These are phyloP conservation scores for Drosophila parabipectinata DNA, from an alignment of 1,140 invertebrate genomes.

Conservation along the genomic window DNA sequence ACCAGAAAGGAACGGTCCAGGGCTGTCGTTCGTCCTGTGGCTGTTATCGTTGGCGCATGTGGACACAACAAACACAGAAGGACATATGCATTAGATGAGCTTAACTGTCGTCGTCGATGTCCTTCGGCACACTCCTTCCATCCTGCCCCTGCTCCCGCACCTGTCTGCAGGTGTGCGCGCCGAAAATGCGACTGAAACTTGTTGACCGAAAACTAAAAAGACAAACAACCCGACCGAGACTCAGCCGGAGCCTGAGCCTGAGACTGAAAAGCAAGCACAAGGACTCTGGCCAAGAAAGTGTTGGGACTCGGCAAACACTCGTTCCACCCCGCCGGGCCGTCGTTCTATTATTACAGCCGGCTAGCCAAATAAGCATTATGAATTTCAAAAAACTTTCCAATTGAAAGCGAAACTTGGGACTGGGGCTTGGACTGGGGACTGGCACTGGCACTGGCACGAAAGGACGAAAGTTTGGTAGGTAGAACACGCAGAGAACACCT, in stretches of 20 bases:
- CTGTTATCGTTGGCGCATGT: slow-evolving; percentile 51
- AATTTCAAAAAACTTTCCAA: slow-evolving; percentile 72
- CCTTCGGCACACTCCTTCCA: not conserved
- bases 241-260: slow-evolving; percentile 7
- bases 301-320: slow-evolving; percentile 62
- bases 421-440: not conserved
- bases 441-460: not conserved
- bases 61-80: slow-evolving; percentile 74
- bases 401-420: slow-evolving; percentile 56
- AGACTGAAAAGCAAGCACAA: slow-evolving; percentile 31
- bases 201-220: slow-evolving; percentile 80
- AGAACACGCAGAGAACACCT: not conserved
- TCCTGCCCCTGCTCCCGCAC: slow-evolving; percentile 22
- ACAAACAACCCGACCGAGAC: slow-evolving; percentile 51
- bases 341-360: slow-evolving; percentile 2
- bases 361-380: slow-evolving; percentile 76
- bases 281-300: slow-evolving; percentile 64
- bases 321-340: slow-evolving; percentile 1
- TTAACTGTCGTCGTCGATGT: slow-evolving; percentile 62
- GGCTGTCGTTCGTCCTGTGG: slow-evolving; percentile 36
- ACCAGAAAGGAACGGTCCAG: slow-evolving; percentile 20
- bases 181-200: slow-evolving; percentile 55
- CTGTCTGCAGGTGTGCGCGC: slow-evolving; percentile 73
- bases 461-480: slow-evolving; percentile 31
- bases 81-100: slow-evolving; percentile 79